A percentile compares a stretch with the other conserved stretches of the same genome.
Evolutionary conservation across 2,113 vertebrate species (phyloP).

Genomic region (Glaucidium brasilianum): DNA sequence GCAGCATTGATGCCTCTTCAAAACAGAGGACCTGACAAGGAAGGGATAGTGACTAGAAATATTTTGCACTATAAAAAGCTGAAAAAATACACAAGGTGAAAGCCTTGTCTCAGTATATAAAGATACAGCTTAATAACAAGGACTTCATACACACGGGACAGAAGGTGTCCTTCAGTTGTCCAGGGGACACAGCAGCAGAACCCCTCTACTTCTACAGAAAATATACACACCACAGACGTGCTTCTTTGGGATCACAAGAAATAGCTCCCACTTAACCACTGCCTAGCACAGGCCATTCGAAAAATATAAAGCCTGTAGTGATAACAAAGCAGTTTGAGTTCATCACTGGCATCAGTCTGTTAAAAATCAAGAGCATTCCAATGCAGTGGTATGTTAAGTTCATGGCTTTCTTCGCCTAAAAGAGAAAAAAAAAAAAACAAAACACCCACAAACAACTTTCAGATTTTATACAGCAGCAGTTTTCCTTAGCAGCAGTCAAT

Average conservation of each 20-base stretch:
- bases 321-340: background rate
- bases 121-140: constrained; percentile 16
- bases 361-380: background rate
- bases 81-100: background rate
- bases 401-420: constrained; percentile 89
- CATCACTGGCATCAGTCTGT: background rate
- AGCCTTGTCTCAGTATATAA: background rate
- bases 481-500: background rate
- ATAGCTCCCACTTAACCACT: background rate
- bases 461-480: background rate
- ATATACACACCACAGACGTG: fast-evolving
- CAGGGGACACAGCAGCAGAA: background rate
- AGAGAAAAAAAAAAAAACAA: background rate
- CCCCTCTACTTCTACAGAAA: background rate
- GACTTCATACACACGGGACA: background rate
- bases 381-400: background rate
- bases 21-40: background rate
- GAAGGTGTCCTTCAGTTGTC: background rate
- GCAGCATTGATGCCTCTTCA: constrained; percentile 60
- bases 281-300: background rate
- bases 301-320: background rate
- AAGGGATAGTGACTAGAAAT: background rate
- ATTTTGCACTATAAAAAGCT: background rate
- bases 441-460: background rate
- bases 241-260: background rate